Evolutionary conservation across 23 tunicate species (phyloP).

Genomic region (Corella eumyota): DNA sequence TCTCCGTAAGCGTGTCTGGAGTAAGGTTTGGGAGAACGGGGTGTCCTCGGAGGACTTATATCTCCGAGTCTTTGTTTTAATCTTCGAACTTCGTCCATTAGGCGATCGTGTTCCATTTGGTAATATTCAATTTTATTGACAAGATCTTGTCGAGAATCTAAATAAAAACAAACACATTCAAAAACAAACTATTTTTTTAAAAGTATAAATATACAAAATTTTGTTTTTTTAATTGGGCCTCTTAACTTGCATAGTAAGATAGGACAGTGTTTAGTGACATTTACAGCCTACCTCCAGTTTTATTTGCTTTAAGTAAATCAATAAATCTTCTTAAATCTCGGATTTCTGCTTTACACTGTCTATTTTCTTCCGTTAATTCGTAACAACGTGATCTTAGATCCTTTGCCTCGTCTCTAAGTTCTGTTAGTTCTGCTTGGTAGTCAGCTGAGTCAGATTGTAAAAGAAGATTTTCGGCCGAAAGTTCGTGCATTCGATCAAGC

Average conservation of each 20-base stretch:
- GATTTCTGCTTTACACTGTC: conserved; percentile 60
- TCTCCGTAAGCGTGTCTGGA: not conserved
- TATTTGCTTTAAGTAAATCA: conserved; percentile 42
- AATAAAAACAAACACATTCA: not conserved
- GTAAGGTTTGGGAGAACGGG: conserved; percentile 1
- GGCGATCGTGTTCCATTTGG: conserved; percentile 90
- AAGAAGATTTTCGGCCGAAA: conserved; percentile 81
- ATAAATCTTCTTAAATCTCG: conserved; percentile 69
- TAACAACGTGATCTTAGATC: conserved; percentile 38
- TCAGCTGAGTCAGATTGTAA: conserved; percentile 88
- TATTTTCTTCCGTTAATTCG: conserved; percentile 76
- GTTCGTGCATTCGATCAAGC: conserved; percentile 83
- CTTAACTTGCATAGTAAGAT: too few relatives aligned
- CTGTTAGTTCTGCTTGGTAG: conserved; percentile 71
- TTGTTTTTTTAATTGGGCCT: too few relatives aligned
- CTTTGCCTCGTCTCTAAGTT: conserved; percentile 63
- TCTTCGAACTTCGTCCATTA: conserved; percentile 75
- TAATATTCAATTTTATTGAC: conserved; percentile 85
- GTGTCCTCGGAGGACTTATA: conserved; percentile 28
- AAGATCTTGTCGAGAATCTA: conserved; percentile 82
- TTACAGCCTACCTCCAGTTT: conserved; percentile 58
- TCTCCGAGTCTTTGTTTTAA: conserved; percentile 71
- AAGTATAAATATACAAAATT: not conserved
- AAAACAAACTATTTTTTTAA: not conserved
- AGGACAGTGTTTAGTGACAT: too few relatives aligned